Base-by-base conservation (phyloP, 2,113 vertebrate species). In the Leucoraja erinaceus region DNA sequence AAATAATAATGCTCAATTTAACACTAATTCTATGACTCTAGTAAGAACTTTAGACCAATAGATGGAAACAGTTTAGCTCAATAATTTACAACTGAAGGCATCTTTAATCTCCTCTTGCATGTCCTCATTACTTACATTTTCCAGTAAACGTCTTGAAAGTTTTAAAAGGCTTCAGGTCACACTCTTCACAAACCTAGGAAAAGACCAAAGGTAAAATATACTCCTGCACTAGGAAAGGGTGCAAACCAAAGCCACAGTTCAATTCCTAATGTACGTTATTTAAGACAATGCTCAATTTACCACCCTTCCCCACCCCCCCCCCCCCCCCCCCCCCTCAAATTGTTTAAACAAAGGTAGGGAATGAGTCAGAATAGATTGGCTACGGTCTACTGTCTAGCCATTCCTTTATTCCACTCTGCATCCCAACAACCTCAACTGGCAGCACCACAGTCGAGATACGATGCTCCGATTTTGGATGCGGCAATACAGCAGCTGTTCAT, bases 71-170 rank as follows among this genome's bases (percentile, higher is more conserved):
- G 83, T 4, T 61, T 72, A 11, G 0, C 16, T 22, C 56, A 66
- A 59, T 38, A 25, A 91, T 28, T 91, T 72, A 38, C 18, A 31
- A 7, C 28, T 72, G 20, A 84, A 56, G 68, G 8, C 12, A 25
- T 18, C 70, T 72, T 74, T 31, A 91, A 72, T 47, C 4, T 12
- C 18, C 10, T 47, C 31, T 47, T 72, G 38, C 31, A 72, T 18
- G 31, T 22, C 16, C 28, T 31, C 14, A 90, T 70, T 68, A 90
- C 86, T 91, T 95, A 99, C 98, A 98, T 97, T 99, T 99, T 93
- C 97, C 98, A 95, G 98, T 98, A 95, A 99, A 99, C 94, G 98
- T 97, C 96, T 99, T 99, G 95, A 98, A 98, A 95, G 98, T 99
- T 95, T 98, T 97, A 95, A 99, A 99, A 93, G 97, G 96, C 28